Evolutionary conservation across 2,113 vertebrate species (phyloP).

Genomic region (Oplegnathus fasciatus): DNA sequence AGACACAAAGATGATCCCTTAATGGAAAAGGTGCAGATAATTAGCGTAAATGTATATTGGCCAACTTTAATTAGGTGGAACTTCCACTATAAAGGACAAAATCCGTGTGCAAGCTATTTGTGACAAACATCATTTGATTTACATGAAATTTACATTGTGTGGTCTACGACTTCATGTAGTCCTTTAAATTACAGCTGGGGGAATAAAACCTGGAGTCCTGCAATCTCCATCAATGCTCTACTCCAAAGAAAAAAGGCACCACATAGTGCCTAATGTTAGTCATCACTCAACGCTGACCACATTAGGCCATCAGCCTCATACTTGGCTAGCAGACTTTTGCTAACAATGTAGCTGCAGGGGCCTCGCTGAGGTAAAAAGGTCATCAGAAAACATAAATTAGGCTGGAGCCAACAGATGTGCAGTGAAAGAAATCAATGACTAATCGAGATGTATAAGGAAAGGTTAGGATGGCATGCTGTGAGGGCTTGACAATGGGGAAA

Average conservation of each 20-base stretch:
- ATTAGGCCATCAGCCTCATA: constrained; percentile 40
- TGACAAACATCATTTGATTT: too few relatives aligned
- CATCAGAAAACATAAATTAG: constrained; percentile 52
- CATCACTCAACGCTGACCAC: constrained; percentile 50
- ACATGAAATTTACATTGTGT: too few relatives aligned
- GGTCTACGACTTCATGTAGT: not conserved
- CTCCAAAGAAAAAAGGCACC: constrained; percentile 17
- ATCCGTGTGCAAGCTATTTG: too few relatives aligned
- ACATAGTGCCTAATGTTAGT: constrained; percentile 47
- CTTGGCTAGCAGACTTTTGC: constrained; percentile 63
- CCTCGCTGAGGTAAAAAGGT: constrained; percentile 59
- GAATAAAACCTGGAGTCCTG: constrained; percentile 7
- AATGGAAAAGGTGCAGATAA: not conserved
- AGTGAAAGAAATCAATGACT: constrained; percentile 59
- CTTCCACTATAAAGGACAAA: too few relatives aligned
- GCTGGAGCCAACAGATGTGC: constrained; percentile 42
- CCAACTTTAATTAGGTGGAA: not conserved
- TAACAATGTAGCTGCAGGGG: constrained; percentile 60
- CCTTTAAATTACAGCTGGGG: constrained; percentile 12
- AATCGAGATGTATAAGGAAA: constrained; percentile 38
- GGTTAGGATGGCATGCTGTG: constrained; percentile 25
- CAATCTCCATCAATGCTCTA: not conserved
- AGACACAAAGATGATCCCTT: not conserved
- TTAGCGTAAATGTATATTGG: not conserved
- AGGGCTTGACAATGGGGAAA: not conserved